Conservation (phyloP, 2,888 invertebrate genomes). For the Caenorhabditis sp. region DNA sequence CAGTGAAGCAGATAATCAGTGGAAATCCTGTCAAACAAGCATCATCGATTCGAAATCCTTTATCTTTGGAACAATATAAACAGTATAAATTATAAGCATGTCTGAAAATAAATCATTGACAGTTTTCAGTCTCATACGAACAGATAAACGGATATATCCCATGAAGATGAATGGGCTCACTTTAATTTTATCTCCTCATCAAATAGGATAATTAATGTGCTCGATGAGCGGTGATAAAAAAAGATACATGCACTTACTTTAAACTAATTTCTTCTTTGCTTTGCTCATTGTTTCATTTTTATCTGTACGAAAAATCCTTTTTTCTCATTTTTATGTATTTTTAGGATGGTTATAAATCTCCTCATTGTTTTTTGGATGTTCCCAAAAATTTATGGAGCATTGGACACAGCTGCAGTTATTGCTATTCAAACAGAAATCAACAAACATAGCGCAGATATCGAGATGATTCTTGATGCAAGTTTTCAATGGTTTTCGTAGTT, state of each 20-base stretch:
- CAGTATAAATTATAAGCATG: slow-evolving; percentile 32
- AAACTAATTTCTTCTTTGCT: neutral
- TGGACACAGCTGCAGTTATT: slow-evolving; percentile 60
- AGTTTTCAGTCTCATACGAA: no score
- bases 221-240: no score
- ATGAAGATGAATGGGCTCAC: no score
- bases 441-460: slow-evolving; percentile 56
- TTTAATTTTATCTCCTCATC: no score
- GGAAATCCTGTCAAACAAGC: slow-evolving; percentile 73
- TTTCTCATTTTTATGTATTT: neutral
- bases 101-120: neutral
- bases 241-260: slow-evolving; percentile 2
- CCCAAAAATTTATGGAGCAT: slow-evolving; percentile 25
- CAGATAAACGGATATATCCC: no score
- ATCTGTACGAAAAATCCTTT: slow-evolving; percentile 5
- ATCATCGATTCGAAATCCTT: slow-evolving; percentile 74
- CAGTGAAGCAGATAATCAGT: slow-evolving; percentile 74
- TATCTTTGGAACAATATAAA: slow-evolving; percentile 59
- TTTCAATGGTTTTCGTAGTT: no score
- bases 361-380: neutral
- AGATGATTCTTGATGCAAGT: slow-evolving; percentile 59
- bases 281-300: neutral
- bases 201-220: no score
- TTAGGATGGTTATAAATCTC: no score
- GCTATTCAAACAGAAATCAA: slow-evolving; percentile 61